phyloP scores from a whole-genome alignment of 2,113 vertebrate species.

The Epinephelus cyanopodus region DNA sequence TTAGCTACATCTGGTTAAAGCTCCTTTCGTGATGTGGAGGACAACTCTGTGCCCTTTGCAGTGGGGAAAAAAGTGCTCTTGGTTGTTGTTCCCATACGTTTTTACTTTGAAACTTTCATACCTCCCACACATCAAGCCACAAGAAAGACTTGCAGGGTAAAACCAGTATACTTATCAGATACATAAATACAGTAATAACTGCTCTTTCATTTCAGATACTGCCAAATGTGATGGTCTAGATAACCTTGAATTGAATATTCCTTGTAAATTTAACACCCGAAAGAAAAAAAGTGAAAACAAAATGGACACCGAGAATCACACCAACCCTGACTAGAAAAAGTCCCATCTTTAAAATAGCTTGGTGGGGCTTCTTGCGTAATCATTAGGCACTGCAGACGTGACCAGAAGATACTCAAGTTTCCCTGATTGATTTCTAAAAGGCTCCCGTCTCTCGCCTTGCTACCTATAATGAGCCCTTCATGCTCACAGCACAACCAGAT shows the following conservation, averaged over 20 bases:
- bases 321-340: neutral
- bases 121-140: neutral
- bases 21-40: neutral
- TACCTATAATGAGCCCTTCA: constrained; percentile 21
- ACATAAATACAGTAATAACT: neutral
- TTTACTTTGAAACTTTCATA: neutral
- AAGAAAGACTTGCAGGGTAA: neutral
- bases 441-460: neutral
- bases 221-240: neutral
- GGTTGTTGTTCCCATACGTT: neutral
- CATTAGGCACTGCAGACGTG: neutral
- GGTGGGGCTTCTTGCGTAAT: neutral
- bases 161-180: neutral
- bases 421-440: constrained; percentile 9
- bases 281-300: neutral
- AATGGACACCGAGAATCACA: neutral
- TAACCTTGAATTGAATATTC: neutral
- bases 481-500: neutral
- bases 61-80: neutral
- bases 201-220: neutral
- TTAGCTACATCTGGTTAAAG: neutral
- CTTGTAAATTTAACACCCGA: neutral
- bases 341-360: neutral
- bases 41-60: neutral
- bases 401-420: neutral